Base-by-base conservation (phyloP, 2,113 vertebrate species). In the Antennarius striatus region DNA sequence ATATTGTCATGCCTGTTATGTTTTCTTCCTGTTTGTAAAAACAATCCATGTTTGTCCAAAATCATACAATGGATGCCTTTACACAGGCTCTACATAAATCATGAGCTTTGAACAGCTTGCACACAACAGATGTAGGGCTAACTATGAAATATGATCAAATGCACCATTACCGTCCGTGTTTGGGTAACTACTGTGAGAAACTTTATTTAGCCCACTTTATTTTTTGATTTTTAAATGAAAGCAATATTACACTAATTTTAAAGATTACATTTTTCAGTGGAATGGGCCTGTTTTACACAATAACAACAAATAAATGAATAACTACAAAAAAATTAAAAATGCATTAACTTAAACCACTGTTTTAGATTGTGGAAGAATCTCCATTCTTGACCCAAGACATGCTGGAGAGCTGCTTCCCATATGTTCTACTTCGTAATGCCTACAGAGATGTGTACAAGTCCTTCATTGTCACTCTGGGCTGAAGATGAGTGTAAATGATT, bases 341-440 rank as follows among this genome's bases (percentile, higher is more conserved):
- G 3, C n/a, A 42, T 3, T 4, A 14, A 49, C 9, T 40, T 0
- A 29, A 11, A 43, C 40, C 12, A 13, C 48, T 65, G 13, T 43
- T 53, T 72, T 71, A 98, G 96, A 93, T 98, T 3, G 95, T 97
- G 77, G 94, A 98, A 7, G 92, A 95, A 72, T 98, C 96, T 3
- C 91, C 95, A 0, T 97, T 95, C 87, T 88, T 98, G 71, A 96
- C 91, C 15, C 89, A 95, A 72, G 96, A 97, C 90, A 95, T 97
- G 93, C 84, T 98, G 90, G 96, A 98, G 85, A 91, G 86, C 82
- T 96, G 94, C 75, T 98, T 98, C 75, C 96, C 96, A 0, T 97
- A 97, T 0, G 96, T 94, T 15, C 91, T 98, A 39, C 94, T 98
- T 29, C 91, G 96, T 30, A 98, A 98, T 13, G 94, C 96, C 48